phyloP scores from a whole-genome alignment of 2,113 vertebrate genomes.

The Vanacampus margaritifer region DNA sequence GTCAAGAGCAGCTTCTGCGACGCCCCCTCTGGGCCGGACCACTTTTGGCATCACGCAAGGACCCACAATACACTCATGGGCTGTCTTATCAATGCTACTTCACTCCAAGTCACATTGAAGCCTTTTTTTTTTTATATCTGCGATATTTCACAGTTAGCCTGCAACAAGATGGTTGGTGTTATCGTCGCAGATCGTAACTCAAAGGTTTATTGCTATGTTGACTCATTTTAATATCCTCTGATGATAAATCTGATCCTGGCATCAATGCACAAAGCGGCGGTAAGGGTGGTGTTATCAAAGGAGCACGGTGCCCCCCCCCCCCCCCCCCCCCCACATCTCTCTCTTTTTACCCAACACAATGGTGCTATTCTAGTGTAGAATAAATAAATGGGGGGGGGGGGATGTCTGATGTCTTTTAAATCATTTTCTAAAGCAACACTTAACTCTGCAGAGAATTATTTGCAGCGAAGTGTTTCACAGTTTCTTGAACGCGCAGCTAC shows the following conservation, averaged over 20 bases:
- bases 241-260: slow-evolving; percentile 20
- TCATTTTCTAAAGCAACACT: neutral
- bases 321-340: too few species aligned
- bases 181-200: slow-evolving; percentile 12
- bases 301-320: too few species aligned
- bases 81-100: slow-evolving; percentile 12
- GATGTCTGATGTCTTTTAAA: neutral
- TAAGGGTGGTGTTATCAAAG: neutral
- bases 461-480: neutral
- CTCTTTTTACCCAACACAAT: neutral
- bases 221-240: slow-evolving; percentile 31
- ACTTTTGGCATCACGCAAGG: slow-evolving; percentile 43
- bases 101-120: neutral
- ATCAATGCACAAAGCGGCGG: neutral
- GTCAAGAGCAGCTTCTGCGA: slow-evolving; percentile 47
- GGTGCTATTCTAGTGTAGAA: neutral
- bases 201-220: slow-evolving; percentile 31
- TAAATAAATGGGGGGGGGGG: too few species aligned
- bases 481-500: neutral
- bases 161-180: slow-evolving; percentile 3
- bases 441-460: neutral
- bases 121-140: slow-evolving; percentile 1
- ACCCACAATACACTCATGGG: slow-evolving; percentile 34
- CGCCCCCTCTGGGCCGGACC: slow-evolving; percentile 44
- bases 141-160: slow-evolving; percentile 2